phyloP scores from a whole-genome alignment of 2,888 invertebrate genomes.

The Formica aserva region DNA sequence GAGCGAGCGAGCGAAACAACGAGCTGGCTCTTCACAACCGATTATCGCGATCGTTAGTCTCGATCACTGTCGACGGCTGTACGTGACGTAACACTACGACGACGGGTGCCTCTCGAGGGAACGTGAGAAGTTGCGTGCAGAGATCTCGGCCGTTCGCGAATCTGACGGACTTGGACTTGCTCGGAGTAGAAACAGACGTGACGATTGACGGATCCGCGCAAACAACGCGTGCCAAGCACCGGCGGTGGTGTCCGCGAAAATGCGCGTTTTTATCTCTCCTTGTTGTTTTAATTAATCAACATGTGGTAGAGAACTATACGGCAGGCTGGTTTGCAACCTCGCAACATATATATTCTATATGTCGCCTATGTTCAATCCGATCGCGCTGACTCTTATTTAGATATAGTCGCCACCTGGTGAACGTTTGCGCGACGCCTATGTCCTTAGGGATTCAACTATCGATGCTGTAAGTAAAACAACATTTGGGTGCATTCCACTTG shows the following conservation, averaged over 20 bases:
- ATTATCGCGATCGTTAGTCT: neutral
- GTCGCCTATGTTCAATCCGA: conserved; percentile 80
- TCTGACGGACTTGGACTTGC: neutral
- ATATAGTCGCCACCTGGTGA: conserved; percentile 72
- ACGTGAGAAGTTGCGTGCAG: neutral
- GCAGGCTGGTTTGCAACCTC: conserved; percentile 39
- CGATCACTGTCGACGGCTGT: conserved; percentile 10
- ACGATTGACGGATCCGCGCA: neutral
- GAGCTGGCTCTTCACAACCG: neutral
- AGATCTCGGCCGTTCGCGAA: neutral
- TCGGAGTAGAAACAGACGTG: neutral
- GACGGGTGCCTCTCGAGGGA: neutral
- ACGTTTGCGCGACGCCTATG: neutral
- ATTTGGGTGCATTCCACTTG: neutral
- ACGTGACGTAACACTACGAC: conserved; percentile 16
- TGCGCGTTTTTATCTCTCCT: conserved; percentile 1
- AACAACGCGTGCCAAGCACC: conserved; percentile 5
- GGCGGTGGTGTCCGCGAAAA: neutral
- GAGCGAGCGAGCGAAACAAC: neutral
- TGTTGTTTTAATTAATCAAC: conserved; percentile 79
- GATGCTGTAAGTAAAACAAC: neutral
- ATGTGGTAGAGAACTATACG: conserved; percentile 80
- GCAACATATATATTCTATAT: conserved; percentile 60
- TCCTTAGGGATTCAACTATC: neutral
- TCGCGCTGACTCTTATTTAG: conserved; percentile 77